Conservation (phyloP, 1,140 invertebrate genomes). For the Conus ventricosus region DNA sequence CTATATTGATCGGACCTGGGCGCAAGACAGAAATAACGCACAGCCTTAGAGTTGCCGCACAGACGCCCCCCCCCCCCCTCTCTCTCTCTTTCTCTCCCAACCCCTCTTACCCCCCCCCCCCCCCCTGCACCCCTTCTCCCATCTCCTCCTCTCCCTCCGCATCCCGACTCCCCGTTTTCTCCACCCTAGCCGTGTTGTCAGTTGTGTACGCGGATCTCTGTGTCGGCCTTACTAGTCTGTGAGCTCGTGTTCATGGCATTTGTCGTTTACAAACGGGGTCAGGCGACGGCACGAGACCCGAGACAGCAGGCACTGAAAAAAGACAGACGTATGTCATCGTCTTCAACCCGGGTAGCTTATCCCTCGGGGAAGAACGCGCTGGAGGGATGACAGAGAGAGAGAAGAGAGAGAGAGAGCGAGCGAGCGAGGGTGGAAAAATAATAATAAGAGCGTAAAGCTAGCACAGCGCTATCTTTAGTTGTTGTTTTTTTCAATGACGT, state of each 20-base stretch:
- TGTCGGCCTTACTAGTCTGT: background rate
- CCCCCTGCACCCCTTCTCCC: background rate
- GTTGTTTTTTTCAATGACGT: no score
- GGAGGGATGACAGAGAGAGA: no score
- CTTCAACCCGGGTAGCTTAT: no score
- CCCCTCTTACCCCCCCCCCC: background rate
- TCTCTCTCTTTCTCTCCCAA: background rate
- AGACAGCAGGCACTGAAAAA: background rate
- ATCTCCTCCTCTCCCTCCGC: background rate
- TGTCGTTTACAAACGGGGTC: background rate
- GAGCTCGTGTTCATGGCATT: background rate
- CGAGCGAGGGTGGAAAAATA: no score
- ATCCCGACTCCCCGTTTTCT: background rate
- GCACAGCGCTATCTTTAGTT: no score
- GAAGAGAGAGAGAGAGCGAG: no score
- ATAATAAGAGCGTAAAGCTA: no score
- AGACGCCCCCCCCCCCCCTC: background rate
- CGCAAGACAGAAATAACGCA: slow-evolving; percentile 18
- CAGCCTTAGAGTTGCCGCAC: slow-evolving; percentile 1
- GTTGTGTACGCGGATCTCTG: background rate
- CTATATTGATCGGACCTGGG: background rate
- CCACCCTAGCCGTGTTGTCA: background rate
- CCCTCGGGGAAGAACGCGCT: no score
- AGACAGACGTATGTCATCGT: background rate
- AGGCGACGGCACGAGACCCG: background rate